Conservation (phyloP, 2,113 vertebrate species). For the Corvus moneduloides region DNA sequence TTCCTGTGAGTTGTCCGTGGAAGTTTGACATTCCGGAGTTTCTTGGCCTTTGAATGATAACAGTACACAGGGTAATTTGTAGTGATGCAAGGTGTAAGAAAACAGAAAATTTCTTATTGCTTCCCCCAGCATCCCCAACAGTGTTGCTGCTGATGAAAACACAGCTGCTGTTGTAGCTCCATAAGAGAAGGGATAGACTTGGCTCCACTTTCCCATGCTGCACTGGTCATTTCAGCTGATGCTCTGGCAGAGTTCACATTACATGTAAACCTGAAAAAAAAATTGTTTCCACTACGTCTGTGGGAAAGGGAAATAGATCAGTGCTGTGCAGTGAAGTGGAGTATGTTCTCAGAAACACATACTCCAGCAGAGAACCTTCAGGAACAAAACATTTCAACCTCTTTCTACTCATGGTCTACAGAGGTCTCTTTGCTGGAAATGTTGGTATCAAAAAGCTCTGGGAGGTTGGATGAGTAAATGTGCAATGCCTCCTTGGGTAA, state of each 20-base stretch:
- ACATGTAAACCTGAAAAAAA: not conserved
- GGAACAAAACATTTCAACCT: not conserved
- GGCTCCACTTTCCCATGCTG: not conserved
- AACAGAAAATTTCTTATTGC: not conserved
- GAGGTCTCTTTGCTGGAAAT: not conserved
- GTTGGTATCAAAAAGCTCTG: not conserved
- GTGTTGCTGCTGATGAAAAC: not conserved
- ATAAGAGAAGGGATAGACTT: not conserved
- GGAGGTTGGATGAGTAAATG: not conserved
- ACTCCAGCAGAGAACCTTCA: not conserved
- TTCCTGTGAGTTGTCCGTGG: not conserved
- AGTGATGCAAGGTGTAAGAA: not conserved
- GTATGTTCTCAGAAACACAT: not conserved
- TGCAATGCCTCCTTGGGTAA: not conserved
- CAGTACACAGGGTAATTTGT: not conserved
- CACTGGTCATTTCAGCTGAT: not conserved
- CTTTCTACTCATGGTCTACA: not conserved
- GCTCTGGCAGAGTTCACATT: not conserved
- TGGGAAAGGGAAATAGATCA: not conserved
- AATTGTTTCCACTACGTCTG: not conserved
- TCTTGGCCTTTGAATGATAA: not conserved
- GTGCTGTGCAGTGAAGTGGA: no score
- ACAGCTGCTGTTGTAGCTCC: not conserved
- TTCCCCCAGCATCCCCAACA: not conserved
- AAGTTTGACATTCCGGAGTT: not conserved